Evolutionary conservation across 2,797 vertebrate species (phyloP), one percentile per base, ranked within the genome.

Genomic region (Anguilla anguilla): DNA sequence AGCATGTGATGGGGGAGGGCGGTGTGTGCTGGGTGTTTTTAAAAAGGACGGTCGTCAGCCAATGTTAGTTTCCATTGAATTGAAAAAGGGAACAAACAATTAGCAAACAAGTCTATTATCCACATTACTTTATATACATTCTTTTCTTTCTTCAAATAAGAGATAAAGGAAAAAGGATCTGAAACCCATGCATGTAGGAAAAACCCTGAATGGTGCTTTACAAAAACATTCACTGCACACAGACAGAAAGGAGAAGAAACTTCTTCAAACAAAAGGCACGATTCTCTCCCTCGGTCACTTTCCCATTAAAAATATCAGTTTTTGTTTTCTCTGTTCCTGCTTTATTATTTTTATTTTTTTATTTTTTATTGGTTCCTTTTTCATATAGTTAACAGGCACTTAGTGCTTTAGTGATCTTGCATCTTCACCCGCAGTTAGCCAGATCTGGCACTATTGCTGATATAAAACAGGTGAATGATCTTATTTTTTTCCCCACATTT

Each of bases 71-170:
- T 84, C 2, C 31, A 57, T 57, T 85, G 19, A 79, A 77, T 57
- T 61, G 25, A 84, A 85, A 77, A 77, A 11, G 53, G 53, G 87
- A 84, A 74, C 86, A 19, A 84, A 87, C 72, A 81, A 81, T 81
- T 7, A 6, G 0, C 43, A 9, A 88, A 55, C 69, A 85, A 39
- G 55, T 49, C 67, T 46, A 77, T 31, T 25, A 6, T 57, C 31
- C 25, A 39, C 13, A 2, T 39, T 69, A 74, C 3, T 64, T 64
- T 64, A 64, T 22, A 64, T 0, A 64, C 0, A 55, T 10, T 1
- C 1, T 15, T 55, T 55, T 55, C 31, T 39, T 57, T 39, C 39
- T 35, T 77, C 77, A n/a, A 53, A 46, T 28, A 28, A 46, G 31
- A 22, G 46, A 88, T 5, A 59, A 59, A 59, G 25, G 39, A 83